Conservation (phyloP, 1,140 invertebrate species). For the Micrasema longulum region DNA sequence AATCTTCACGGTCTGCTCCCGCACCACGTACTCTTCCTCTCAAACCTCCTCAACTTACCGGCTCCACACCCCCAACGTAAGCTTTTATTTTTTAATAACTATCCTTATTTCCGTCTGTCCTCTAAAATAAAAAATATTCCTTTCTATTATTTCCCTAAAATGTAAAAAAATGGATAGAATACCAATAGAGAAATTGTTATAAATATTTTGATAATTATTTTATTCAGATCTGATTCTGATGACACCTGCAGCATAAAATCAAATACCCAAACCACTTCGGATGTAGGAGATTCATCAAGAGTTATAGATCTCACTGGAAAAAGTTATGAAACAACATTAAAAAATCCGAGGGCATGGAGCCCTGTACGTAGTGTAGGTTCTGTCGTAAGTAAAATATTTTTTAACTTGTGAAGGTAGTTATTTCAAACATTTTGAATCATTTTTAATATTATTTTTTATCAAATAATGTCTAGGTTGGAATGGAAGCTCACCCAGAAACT, state of each 20-base stretch:
- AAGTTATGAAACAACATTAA: conserved; percentile 74
- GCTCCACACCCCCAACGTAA: conserved; percentile 55
- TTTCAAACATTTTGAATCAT: background rate
- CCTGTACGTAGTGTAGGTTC: conserved; percentile 85
- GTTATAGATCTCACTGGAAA: conserved; percentile 72
- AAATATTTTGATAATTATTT: too few relatives aligned
- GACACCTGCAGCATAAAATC: conserved; percentile 51
- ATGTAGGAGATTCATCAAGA: conserved; percentile 46
- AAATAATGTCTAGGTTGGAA: conserved; percentile 69
- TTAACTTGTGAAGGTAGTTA: background rate
- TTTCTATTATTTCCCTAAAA: too few relatives aligned
- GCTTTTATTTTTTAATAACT: conserved; percentile 16
- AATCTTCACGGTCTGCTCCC: conserved; percentile 67
- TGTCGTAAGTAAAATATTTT: conserved; percentile 64
- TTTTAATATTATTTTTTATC: background rate
- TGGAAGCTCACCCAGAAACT: conserved; percentile 83
- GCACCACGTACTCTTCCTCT: conserved; percentile 66
- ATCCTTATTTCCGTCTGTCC: background rate
- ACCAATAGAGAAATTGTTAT: too few relatives aligned
- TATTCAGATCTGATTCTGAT: conserved; percentile 51
- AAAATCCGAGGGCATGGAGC: conserved; percentile 84
- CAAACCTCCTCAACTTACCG: conserved; percentile 61
- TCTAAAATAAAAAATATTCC: background rate
- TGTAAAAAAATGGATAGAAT: too few relatives aligned
- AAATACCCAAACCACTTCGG: conserved; percentile 35